These are phyloP conservation scores for Liodrosophila aerea DNA, from an alignment of 2,888 invertebrate genomes.

Conservation along the genomic window DNA sequence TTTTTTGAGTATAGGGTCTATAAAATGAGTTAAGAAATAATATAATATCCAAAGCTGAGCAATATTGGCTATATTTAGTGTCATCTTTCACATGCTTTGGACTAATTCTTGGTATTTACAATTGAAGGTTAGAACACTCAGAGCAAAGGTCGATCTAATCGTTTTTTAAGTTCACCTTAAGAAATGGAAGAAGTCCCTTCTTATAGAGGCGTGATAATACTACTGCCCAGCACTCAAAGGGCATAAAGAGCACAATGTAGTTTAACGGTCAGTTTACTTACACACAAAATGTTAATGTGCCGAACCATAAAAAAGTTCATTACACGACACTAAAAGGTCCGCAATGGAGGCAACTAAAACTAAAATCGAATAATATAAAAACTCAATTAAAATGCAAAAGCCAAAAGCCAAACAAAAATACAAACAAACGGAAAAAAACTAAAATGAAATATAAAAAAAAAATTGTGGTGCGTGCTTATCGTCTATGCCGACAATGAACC, in stretches of 20 bases:
- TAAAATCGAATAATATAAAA: conserved; percentile 42
- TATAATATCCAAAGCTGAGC: no score
- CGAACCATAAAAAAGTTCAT: conserved; percentile 67
- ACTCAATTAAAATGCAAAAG: conserved; percentile 72
- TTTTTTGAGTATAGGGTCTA: no score
- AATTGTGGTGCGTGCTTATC: conserved; percentile 72
- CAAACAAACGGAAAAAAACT: conserved; percentile 14
- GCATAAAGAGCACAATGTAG: conserved; percentile 27
- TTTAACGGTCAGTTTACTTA: conserved; percentile 30
- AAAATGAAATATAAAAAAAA: conserved; percentile 6
- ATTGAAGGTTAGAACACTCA: background rate
- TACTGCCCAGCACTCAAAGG: background rate
- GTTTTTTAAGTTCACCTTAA: no score
- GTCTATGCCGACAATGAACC: conserved; percentile 27
- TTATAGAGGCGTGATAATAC: background rate
- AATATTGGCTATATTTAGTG: no score
- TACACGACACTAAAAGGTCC: conserved; percentile 64
- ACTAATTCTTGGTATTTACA: no score
- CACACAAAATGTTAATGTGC: conserved; percentile 44
- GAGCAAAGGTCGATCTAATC: no score
- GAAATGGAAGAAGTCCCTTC: no score
- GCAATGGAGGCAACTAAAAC: conserved; percentile 55
- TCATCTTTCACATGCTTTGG: no score
- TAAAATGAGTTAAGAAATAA: no score
- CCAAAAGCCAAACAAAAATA: conserved; percentile 53